phyloP scores from a whole-genome alignment of 1,140 invertebrate genomes.

The Drosophila pruinosa region DNA sequence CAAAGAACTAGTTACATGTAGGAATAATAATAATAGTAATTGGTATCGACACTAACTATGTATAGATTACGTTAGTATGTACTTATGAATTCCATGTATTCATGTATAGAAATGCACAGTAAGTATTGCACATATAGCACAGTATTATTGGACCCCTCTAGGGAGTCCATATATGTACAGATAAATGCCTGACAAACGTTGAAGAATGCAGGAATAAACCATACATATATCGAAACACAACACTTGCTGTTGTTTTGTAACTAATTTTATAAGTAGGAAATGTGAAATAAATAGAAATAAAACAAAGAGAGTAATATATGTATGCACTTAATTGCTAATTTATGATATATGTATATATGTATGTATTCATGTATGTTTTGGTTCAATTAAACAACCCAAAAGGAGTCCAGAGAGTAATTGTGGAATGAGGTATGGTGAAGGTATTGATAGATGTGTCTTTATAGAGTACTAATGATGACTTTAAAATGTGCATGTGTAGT shows the following conservation, averaged over 20 bases:
- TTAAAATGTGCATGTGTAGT: neutral
- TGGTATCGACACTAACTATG: slow-evolving; percentile 11
- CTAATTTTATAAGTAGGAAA: neutral
- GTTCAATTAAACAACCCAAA: neutral
- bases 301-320: neutral
- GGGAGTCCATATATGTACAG: too few species aligned
- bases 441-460: neutral
- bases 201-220: neutral
- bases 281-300: neutral
- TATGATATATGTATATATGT: slow-evolving; percentile 21
- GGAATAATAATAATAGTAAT: neutral
- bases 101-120: slow-evolving; percentile 1
- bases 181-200: neutral
- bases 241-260: neutral
- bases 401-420: neutral
- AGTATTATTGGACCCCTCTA: neutral
- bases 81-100: slow-evolving; percentile 5
- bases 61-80: slow-evolving; percentile 25
- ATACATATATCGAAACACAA: neutral
- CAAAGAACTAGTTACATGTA: slow-evolving; percentile 8
- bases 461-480: neutral
- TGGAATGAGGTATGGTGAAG: neutral
- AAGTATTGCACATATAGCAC: slow-evolving; percentile 1
- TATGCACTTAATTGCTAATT: slow-evolving; percentile 14
- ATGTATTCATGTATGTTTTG: slow-evolving; percentile 13